Percentiles rank a stretch among this genome's conserved stretches.
phyloP scores from a whole-genome alignment of 2,113 vertebrate genomes.

The Heptranchias perlo region DNA sequence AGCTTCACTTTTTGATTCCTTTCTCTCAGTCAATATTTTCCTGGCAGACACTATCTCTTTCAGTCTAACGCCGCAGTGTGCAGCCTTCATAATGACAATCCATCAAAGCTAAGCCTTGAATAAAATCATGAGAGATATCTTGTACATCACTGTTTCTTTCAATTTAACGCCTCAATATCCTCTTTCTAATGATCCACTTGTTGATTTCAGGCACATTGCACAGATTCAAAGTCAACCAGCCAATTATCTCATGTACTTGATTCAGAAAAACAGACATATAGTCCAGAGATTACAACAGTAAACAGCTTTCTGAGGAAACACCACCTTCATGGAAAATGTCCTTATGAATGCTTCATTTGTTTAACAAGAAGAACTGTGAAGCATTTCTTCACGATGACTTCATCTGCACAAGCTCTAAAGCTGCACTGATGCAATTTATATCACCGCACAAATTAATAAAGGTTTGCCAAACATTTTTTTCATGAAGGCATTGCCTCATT shows the following conservation, averaged over 20 bases:
- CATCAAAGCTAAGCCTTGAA: background rate
- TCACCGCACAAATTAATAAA: background rate
- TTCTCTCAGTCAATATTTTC: slow-evolving; percentile 30
- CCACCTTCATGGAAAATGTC: background rate
- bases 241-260: background rate
- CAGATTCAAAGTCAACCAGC: background rate
- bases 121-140: background rate
- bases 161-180: background rate
- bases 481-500: background rate
- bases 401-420: background rate
- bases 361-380: background rate
- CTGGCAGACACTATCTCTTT: slow-evolving; percentile 18
- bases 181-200: background rate
- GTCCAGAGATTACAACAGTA: background rate
- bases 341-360: background rate
- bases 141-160: background rate
- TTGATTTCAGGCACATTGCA: slow-evolving; percentile 7
- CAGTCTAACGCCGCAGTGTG: background rate
- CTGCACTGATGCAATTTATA: background rate
- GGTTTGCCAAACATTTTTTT: background rate
- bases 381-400: background rate
- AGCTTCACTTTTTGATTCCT: slow-evolving; percentile 29
- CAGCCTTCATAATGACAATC: slow-evolving; percentile 5
- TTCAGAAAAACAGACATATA: background rate
- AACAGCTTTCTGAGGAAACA: background rate